phyloP scores from a whole-genome alignment of 1,140 invertebrate genomes.

The Cardiocondyla obscurior region DNA sequence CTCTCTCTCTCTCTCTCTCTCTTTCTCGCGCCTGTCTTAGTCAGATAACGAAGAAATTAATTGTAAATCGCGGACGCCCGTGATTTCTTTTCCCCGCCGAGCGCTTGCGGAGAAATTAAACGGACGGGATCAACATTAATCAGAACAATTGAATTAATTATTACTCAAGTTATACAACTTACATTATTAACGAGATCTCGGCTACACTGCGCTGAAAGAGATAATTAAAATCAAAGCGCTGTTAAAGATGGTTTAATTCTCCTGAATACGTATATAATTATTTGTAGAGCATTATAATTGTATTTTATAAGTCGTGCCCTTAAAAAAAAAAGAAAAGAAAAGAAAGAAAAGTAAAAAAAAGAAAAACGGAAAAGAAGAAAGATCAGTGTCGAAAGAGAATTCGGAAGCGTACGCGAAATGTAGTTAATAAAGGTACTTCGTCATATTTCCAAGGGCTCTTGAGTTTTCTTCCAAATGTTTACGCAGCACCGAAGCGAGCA shows the following conservation, averaged over 20 bases:
- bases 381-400: neutral
- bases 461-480: constrained; percentile 36
- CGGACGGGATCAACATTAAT: constrained; percentile 18
- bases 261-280: neutral
- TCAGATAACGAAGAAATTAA: constrained; percentile 54
- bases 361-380: neutral
- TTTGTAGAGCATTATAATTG: neutral
- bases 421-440: constrained; percentile 22
- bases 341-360: neutral
- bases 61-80: constrained; percentile 44
- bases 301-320: neutral
- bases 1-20: too few species aligned
- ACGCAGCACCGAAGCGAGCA: constrained; percentile 7
- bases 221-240: neutral
- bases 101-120: constrained; percentile 1
- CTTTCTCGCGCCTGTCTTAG: constrained; percentile 43
- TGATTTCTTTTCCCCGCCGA: constrained; percentile 23
- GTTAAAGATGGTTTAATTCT: neutral
- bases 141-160: neutral
- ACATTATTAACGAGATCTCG: neutral
- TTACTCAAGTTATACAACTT: neutral
- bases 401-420: neutral
- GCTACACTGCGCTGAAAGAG: neutral
- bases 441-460: constrained; percentile 7
- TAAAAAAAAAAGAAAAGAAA: neutral